Conservation (phyloP, 2,797 vertebrate species). For the Anguilla marmorata region DNA sequence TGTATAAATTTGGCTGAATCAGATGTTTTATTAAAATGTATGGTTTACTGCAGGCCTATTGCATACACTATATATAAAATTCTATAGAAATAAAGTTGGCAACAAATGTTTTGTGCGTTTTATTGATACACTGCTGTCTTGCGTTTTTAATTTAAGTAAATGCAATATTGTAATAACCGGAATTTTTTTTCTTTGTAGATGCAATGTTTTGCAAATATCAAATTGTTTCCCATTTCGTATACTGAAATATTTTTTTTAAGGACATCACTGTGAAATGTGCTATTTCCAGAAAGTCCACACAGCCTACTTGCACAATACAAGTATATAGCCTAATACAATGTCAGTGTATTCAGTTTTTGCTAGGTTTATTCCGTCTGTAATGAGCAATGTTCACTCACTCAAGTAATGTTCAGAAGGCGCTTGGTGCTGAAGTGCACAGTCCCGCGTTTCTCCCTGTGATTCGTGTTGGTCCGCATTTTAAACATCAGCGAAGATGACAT, state of each 20-base stretch:
- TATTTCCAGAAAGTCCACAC: no score
- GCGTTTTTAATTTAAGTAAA: background rate
- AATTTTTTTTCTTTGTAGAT: background rate
- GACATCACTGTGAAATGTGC: background rate
- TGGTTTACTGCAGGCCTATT: slow-evolving; percentile 27
- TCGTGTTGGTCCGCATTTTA: background rate
- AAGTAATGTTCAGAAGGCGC: background rate
- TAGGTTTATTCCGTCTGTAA: background rate
- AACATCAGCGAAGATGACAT: slow-evolving; percentile 53
- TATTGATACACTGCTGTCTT: background rate
- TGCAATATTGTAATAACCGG: background rate
- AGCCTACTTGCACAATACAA: background rate
- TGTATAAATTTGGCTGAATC: background rate
- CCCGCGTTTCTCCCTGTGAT: background rate
- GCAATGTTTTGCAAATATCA: background rate
- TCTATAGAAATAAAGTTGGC: slow-evolving; percentile 27
- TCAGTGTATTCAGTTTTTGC: background rate
- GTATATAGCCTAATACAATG: no score
- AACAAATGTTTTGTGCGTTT: background rate
- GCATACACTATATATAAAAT: slow-evolving; percentile 11
- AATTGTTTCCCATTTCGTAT: background rate
- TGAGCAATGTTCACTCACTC: background rate
- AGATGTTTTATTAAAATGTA: slow-evolving; percentile 21
- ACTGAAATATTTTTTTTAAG: background rate
- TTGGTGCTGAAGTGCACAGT: background rate